Evolutionary conservation across 1,140 invertebrate genomes (phyloP).

Genomic region (Homarus americanus): DNA sequence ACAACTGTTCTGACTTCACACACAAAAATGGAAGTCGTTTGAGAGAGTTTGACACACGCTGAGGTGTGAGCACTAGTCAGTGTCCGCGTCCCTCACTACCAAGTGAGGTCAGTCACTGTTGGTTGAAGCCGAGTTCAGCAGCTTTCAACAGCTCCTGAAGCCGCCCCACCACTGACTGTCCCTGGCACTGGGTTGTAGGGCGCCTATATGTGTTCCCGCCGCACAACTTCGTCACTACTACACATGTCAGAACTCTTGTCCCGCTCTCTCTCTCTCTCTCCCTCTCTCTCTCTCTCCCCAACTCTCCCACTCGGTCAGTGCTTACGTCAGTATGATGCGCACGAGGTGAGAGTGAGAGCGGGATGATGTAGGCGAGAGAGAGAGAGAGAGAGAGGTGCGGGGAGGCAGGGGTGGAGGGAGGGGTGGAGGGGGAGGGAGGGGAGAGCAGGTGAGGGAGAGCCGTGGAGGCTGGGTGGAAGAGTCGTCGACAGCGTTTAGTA

Average conservation of each 20-base stretch:
- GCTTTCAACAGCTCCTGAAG: constrained; percentile 31
- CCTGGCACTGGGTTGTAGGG: constrained; percentile 36
- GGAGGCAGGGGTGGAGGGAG: constrained; percentile 34
- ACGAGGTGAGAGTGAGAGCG: constrained; percentile 63
- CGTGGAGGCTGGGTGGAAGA: constrained; percentile 14
- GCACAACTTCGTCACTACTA: constrained; percentile 51
- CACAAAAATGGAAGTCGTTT: too few species aligned
- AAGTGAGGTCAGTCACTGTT: background rate
- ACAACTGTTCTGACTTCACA: too few species aligned
- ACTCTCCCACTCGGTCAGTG: constrained; percentile 56
- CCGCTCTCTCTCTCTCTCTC: constrained; percentile 44
- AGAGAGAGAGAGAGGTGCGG: constrained; percentile 48
- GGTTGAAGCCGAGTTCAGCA: constrained; percentile 14
- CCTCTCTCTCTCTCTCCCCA: constrained; percentile 31
- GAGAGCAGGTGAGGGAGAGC: constrained; percentile 43
- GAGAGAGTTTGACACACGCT: too few species aligned
- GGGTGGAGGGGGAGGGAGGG: constrained; percentile 20
- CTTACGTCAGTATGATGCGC: constrained; percentile 68
- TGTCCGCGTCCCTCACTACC: background rate
- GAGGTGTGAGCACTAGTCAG: background rate
- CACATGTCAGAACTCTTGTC: constrained; percentile 59
- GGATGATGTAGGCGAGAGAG: constrained; percentile 56
- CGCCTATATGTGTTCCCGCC: constrained; percentile 54
- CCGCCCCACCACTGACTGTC: constrained; percentile 42
- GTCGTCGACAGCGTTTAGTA: constrained; percentile 57